Conservation (phyloP, 2,113 vertebrate genomes). For the Catharus fuscescens region DNA sequence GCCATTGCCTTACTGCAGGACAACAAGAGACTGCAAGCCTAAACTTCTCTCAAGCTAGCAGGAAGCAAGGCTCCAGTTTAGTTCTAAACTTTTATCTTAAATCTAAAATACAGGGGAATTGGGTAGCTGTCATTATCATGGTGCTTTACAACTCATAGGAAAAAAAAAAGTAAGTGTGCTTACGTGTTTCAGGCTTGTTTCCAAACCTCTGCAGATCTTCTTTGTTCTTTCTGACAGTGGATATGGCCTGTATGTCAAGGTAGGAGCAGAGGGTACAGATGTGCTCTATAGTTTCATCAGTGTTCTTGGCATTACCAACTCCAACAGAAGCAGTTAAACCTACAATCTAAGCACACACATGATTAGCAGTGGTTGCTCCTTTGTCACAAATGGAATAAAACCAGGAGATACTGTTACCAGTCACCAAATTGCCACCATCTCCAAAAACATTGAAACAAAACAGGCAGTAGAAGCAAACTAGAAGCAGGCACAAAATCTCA, state of each 20-base stretch:
- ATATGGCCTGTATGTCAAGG: slow-evolving; percentile 75
- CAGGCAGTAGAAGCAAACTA: background rate
- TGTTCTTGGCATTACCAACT: slow-evolving; percentile 72
- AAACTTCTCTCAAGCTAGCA: background rate
- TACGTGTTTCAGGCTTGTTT: slow-evolving; percentile 77
- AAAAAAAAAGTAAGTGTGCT: background rate
- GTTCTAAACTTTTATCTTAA: background rate
- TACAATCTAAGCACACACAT: slow-evolving; percentile 71
- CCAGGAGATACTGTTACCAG: background rate
- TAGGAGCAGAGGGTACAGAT: slow-evolving; percentile 78
- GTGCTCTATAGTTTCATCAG: slow-evolving; percentile 42
- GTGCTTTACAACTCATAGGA: background rate
- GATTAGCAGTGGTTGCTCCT: background rate
- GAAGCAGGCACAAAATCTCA: background rate
- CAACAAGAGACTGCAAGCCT: background rate
- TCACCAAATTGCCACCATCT: background rate
- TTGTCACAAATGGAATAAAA: background rate
- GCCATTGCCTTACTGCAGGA: background rate
- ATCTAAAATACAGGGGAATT: background rate
- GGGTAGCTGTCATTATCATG: background rate
- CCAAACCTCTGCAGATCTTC: slow-evolving; percentile 70
- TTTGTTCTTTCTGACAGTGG: slow-evolving; percentile 75
- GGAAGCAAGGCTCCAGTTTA: background rate
- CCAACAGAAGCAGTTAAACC: slow-evolving; percentile 83
- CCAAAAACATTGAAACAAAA: background rate